Evolutionary conservation across 1,140 invertebrate species (phyloP).

Genomic region (Danaus plexippus): DNA sequence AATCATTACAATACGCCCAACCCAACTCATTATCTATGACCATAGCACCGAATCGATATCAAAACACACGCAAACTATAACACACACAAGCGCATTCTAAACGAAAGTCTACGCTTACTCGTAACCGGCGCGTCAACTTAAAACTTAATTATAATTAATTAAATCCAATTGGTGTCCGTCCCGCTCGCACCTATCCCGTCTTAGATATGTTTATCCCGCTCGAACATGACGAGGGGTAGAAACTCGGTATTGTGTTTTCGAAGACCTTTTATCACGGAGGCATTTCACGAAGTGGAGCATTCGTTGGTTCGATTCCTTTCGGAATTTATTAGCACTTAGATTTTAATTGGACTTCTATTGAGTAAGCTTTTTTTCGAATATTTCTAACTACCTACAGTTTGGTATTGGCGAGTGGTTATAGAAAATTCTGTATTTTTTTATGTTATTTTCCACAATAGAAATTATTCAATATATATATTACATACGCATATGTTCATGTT

Average conservation of each 20-base stretch:
- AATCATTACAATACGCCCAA: slow-evolving; percentile 63
- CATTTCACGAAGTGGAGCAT: slow-evolving; percentile 61
- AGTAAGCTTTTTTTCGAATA: slow-evolving; percentile 39
- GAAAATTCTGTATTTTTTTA: no score
- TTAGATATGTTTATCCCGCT: slow-evolving; percentile 46
- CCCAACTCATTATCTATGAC: slow-evolving; percentile 67
- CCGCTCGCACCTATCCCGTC: slow-evolving; percentile 47
- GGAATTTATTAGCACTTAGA: slow-evolving; percentile 62
- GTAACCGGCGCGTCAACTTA: slow-evolving; percentile 78
- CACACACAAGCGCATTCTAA: slow-evolving; percentile 55
- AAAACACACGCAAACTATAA: slow-evolving; percentile 53
- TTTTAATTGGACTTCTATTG: slow-evolving; percentile 61
- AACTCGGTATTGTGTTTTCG: slow-evolving; percentile 66
- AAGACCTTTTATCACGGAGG: slow-evolving; percentile 68
- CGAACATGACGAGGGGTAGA: slow-evolving; percentile 48
- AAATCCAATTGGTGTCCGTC: slow-evolving; percentile 73
- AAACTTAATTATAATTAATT: slow-evolving; percentile 86
- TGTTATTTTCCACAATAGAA: no score
- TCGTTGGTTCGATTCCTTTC: slow-evolving; percentile 64
- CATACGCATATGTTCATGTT: no score
- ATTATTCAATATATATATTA: no score
- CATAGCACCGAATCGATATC: slow-evolving; percentile 65
- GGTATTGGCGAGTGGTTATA: slow-evolving; percentile 1
- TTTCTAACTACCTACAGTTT: slow-evolving; percentile 21
- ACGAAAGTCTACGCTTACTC: slow-evolving; percentile 67